phyloP scores from a whole-genome alignment of 2,797 vertebrate species.

The Gallirallus australis region DNA sequence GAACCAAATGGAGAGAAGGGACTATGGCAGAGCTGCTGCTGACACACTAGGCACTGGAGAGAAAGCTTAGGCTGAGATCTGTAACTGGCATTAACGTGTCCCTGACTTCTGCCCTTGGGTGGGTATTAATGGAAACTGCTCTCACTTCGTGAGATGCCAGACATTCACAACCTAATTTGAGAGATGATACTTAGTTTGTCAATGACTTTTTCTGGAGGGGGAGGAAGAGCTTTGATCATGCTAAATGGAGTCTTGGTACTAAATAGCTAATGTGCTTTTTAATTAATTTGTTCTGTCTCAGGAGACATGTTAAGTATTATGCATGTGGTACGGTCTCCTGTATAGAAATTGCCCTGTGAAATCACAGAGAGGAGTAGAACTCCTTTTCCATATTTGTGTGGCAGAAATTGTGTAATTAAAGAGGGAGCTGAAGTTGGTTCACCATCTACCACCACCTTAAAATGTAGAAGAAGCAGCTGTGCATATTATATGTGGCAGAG shows the following conservation, averaged over 20 bases:
- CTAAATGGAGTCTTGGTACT: background rate
- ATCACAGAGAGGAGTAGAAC: background rate
- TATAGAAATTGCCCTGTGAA: background rate
- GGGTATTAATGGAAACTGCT: constrained; percentile 55
- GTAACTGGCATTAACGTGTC: background rate
- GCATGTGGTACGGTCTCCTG: background rate
- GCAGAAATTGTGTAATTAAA: background rate
- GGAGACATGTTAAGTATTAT: background rate
- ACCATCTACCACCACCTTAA: background rate
- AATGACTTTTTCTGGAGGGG: constrained; percentile 1
- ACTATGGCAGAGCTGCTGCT: background rate
- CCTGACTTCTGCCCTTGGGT: constrained; percentile 34
- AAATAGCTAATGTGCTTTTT: constrained; percentile 3
- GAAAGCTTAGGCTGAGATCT: background rate
- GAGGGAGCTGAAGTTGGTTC: background rate
- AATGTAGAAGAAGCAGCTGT: background rate
- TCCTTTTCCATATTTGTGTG: background rate
- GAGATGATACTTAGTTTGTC: background rate
- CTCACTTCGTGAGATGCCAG: constrained; percentile 5
- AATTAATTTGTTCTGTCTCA: constrained; percentile 9
- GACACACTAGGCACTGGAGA: background rate
- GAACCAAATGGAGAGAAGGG: background rate
- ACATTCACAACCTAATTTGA: constrained; percentile 12
- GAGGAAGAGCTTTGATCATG: constrained; percentile 22
- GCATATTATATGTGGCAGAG: background rate